phyloP scores from a whole-genome alignment of 2,888 invertebrate species.

The Alcis repandata region DNA sequence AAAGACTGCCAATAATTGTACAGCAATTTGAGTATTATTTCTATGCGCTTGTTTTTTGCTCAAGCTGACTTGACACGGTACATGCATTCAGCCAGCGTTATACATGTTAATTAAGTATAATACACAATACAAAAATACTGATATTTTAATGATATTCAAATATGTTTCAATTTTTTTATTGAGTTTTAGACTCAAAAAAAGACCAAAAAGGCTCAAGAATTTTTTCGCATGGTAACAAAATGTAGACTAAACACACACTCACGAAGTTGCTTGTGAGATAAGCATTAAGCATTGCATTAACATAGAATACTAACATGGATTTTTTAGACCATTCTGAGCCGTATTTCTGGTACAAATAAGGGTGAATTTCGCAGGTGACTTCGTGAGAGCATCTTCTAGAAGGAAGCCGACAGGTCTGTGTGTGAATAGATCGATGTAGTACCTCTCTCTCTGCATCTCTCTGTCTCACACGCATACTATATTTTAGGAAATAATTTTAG shows the following conservation, averaged over 20 bases:
- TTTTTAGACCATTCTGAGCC: conserved; percentile 54
- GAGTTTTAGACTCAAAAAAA: background rate
- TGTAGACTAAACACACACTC: conserved; percentile 69
- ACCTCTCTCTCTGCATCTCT: conserved; percentile 80
- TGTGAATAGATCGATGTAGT: conserved; percentile 85
- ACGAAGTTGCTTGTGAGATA: conserved; percentile 81
- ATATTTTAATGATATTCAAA: too few relatives aligned
- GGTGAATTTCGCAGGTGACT: conserved; percentile 84
- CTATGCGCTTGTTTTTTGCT: background rate
- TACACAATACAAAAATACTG: too few relatives aligned
- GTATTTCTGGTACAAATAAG: conserved; percentile 62
- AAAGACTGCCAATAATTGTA: too few relatives aligned
- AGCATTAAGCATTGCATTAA: conserved; percentile 65
- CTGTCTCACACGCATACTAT: conserved; percentile 79
- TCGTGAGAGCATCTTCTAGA: conserved; percentile 81
- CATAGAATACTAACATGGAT: conserved; percentile 57
- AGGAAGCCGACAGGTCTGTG: conserved; percentile 81
- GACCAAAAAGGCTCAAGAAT: background rate
- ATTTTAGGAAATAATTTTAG: conserved; percentile 31
- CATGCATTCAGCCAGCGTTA: background rate
- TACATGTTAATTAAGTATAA: background rate
- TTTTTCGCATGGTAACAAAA: conserved; percentile 58
- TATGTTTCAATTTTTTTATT: too few relatives aligned
- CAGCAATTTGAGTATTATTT: too few relatives aligned
- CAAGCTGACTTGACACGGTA: background rate